Evolutionary conservation across 1,140 invertebrate genomes (phyloP).

Genomic region (Heliconius nattereri): DNA sequence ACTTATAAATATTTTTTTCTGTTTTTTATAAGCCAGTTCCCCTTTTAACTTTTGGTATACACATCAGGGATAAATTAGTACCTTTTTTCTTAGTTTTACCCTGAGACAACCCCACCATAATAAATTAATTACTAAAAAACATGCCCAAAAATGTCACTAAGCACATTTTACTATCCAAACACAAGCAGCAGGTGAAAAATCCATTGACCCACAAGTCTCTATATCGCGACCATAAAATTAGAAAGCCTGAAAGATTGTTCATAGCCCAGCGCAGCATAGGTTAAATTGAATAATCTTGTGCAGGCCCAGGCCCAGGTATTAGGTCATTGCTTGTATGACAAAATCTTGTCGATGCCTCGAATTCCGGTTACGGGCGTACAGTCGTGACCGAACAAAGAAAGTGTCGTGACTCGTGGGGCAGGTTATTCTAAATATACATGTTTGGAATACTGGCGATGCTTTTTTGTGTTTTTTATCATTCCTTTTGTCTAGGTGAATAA

Average conservation of each 20-base stretch:
- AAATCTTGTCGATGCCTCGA: slow-evolving; percentile 18
- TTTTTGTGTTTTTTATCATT: neutral
- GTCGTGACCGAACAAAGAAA: slow-evolving; percentile 48
- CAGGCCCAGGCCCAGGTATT: slow-evolving; percentile 9
- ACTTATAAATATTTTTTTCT: too few relatives aligned
- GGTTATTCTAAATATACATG: slow-evolving; percentile 21
- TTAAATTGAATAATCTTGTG: slow-evolving; percentile 2
- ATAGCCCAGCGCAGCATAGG: neutral
- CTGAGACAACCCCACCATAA: too few relatives aligned
- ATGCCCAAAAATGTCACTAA: neutral
- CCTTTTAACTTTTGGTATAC: too few relatives aligned
- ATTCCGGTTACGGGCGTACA: slow-evolving; percentile 43
- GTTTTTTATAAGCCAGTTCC: too few relatives aligned
- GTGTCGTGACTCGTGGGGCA: slow-evolving; percentile 35
- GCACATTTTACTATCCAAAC: neutral
- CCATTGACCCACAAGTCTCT: slow-evolving; percentile 6
- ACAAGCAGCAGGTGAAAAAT: neutral
- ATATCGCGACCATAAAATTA: neutral
- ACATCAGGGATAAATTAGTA: too few relatives aligned
- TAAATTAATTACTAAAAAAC: neutral
- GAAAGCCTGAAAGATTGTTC: slow-evolving; percentile 13
- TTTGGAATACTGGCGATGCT: slow-evolving; percentile 6
- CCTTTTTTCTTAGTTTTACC: too few relatives aligned
- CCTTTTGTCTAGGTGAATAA: neutral
- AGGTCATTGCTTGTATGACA: slow-evolving; percentile 30